A percentile compares a stretch with the other conserved stretches of the same genome.
These are phyloP conservation scores for Rissa tridactyla DNA, from an alignment of 2,113 vertebrate genomes.

Conservation along the genomic window DNA sequence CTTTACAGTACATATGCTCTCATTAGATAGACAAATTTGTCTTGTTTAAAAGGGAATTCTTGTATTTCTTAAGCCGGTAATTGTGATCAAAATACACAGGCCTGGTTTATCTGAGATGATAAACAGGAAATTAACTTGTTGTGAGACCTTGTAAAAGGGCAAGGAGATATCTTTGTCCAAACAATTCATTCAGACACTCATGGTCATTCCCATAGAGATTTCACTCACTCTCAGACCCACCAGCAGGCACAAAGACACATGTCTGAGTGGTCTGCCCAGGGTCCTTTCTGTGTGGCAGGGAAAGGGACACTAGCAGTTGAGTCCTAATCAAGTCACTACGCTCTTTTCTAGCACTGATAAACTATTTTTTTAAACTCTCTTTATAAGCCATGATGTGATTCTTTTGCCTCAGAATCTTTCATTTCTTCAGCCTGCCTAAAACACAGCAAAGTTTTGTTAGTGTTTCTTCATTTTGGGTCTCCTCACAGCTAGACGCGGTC, in stretches of 20 bases:
- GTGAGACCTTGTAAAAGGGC: neutral
- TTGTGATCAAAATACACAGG: neutral
- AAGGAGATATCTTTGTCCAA: neutral
- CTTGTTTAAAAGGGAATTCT: neutral
- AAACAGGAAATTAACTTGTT: conserved; percentile 3
- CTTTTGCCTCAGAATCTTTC: neutral
- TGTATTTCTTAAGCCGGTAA: neutral
- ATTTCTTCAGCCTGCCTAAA: neutral
- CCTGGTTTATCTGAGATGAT: neutral
- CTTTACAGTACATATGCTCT: neutral
- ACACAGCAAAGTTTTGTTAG: neutral
- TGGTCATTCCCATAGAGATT: neutral
- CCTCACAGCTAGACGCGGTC: neutral
- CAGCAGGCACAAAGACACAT: neutral
- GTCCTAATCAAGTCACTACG: neutral
- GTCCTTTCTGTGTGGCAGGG: neutral
- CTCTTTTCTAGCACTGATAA: neutral
- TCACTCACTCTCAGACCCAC: neutral
- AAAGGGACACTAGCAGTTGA: neutral
- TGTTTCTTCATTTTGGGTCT: neutral
- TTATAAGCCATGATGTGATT: neutral
- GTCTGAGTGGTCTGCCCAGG: neutral
- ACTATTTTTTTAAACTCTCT: neutral
- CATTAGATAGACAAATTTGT: neutral
- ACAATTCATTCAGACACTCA: neutral